Conservation (phyloP, 1,140 invertebrate species). For the Drosophila fuyamai region DNA sequence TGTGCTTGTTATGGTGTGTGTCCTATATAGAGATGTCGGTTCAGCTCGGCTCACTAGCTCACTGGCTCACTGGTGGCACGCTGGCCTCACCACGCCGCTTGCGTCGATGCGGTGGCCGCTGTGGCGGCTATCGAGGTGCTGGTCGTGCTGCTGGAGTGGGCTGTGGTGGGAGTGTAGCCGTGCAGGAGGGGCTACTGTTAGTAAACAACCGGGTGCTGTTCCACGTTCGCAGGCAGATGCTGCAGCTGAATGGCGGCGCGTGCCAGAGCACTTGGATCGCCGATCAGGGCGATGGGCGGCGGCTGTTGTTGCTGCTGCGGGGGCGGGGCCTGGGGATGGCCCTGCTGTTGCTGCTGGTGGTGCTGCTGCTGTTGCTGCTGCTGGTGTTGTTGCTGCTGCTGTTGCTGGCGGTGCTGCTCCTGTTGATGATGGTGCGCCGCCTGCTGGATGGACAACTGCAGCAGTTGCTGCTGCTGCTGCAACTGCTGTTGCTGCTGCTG, state of each 20-base stretch:
- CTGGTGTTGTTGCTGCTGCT: conserved; percentile 70
- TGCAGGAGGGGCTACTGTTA: conserved; percentile 81
- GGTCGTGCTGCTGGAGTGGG: conserved; percentile 35
- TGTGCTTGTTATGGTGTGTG: conserved; percentile 27
- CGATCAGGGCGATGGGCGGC: conserved; percentile 79
- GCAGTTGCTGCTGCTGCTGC: conserved; percentile 70
- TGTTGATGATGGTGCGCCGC: conserved; percentile 77
- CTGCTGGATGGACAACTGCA: conserved; percentile 75
- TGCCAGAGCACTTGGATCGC: conserved; percentile 78
- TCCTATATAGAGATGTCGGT: conserved; percentile 30
- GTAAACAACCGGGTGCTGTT: conserved; percentile 84
- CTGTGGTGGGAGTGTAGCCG: conserved; percentile 61
- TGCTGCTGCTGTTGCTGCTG: conserved; percentile 66
- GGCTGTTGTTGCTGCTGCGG: conserved; percentile 72
- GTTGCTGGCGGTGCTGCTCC: conserved; percentile 68
- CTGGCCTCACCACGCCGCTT: conserved; percentile 59
- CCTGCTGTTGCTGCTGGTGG: conserved; percentile 62
- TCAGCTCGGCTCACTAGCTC: conserved; percentile 37
- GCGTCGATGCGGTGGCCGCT: conserved; percentile 46
- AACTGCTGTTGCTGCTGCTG: conserved; percentile 71
- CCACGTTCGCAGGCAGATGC: conserved; percentile 80
- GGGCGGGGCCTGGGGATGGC: conserved; percentile 59
- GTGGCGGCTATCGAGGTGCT: conserved; percentile 35
- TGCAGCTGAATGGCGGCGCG: conserved; percentile 82
- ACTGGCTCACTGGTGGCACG: conserved; percentile 24